These are phyloP conservation scores for Sebastes vulpes DNA, from an alignment of 2,797 vertebrate genomes.

Conservation along the genomic window DNA sequence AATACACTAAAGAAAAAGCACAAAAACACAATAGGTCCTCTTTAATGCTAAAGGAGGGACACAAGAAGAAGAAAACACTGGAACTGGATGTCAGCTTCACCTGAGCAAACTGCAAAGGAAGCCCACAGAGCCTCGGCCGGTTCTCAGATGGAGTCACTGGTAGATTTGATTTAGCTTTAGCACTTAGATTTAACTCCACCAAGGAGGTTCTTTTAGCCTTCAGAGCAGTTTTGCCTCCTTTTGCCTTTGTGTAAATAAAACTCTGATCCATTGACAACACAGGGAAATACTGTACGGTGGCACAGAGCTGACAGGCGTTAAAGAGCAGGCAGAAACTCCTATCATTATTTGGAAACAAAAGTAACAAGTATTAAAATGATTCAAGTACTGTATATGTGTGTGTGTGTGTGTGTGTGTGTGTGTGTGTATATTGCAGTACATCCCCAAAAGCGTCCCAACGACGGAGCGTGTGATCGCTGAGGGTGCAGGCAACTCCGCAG, in stretches of 20 bases:
- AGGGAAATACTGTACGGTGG: conserved; percentile 1
- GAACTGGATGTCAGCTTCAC: conserved; percentile 4
- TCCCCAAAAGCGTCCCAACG: conserved; percentile 93
- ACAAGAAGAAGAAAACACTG: conserved; percentile 7
- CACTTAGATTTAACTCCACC: conserved; percentile 10
- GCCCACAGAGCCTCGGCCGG: background rate
- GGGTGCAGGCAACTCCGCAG: conserved; percentile 92
- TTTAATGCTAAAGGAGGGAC: conserved; percentile 44
- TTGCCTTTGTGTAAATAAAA: conserved; percentile 33
- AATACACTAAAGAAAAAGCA: too few relatives aligned
- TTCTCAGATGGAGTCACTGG: conserved; percentile 1
- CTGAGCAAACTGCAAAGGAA: conserved; percentile 3
- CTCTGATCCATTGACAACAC: conserved; percentile 13
- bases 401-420: conserved; percentile 14
- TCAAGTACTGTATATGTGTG: background rate
- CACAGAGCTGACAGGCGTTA: conserved; percentile 28
- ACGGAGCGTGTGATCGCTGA: conserved; percentile 95
- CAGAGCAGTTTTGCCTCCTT: conserved; percentile 14
- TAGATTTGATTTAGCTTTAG: conserved; percentile 16
- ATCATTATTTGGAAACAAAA: conserved; percentile 10
- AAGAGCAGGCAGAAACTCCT: conserved; percentile 33
- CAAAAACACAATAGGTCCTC: too few relatives aligned
- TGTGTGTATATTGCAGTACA: conserved; percentile 85
- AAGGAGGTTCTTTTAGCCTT: conserved; percentile 12
- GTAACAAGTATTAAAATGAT: background rate